Base-by-base conservation (phyloP, 2,113 vertebrate species). In the Barbus barbus region DNA sequence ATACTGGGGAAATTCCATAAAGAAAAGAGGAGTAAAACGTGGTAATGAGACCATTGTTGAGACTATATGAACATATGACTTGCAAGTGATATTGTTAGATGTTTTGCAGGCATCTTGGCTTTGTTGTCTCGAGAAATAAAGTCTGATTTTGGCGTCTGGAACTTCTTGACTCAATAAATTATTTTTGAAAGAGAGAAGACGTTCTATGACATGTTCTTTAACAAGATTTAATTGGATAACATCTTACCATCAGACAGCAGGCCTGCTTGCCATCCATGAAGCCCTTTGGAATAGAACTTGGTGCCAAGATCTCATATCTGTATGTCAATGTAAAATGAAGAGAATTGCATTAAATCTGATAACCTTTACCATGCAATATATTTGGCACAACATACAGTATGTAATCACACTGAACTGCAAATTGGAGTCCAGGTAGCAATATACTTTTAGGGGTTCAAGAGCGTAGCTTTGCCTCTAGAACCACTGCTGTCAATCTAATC, bases 231-330 rank as follows among this genome's bases (percentile, higher is more conserved):
- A 61, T 12, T 44, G 13, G 38, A 79, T 12, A 20, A 44, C 44
- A 36, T 46, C 95, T 95, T 89, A 99, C 97, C 97, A 99, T 99
- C 78, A 98, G 90, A 76, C 95, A 94, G 88, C 97, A 98, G 12
- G 98, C 97, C 90, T 99, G 98, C 83, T 99, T 99, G 44, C 98
- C 97, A 20, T 99, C 98, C 98, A 99, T 99, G 93, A 99, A 99
- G 82, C 97, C 98, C 86, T 98, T 99, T 2, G 97, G 97, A 90
- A 99, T 99, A 72, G 96, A 92, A 0, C 87, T 96, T 0, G 98
- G 95, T 20, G 98, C 97, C 81, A 99, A 93, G 86, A 99, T 98
- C 94, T 99, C 98, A 0, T 99, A 99, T 88, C 98, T 99, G 74
- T 51, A 69, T 18, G 36, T 31, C 26, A 81, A 51, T 16, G 9